Conservation (phyloP, 2,888 invertebrate genomes). For the Melitaea athalia region DNA sequence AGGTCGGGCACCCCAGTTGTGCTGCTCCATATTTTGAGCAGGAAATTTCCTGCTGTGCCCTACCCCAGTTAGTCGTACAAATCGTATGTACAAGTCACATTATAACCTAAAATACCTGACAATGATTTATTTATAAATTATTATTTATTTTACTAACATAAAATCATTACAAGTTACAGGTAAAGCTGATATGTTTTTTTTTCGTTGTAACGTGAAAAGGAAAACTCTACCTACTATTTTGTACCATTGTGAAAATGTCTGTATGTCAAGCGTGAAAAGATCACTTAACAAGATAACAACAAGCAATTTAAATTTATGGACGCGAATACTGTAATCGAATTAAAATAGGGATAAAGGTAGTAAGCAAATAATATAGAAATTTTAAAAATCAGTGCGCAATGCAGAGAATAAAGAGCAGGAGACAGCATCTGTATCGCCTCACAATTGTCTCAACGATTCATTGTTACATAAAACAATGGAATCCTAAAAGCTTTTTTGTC, state of each 20-base stretch:
- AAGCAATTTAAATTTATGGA: background rate
- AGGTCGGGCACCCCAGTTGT: too few relatives aligned
- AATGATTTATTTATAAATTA: too few relatives aligned
- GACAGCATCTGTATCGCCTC: slow-evolving; percentile 29
- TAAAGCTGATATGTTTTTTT: too few relatives aligned
- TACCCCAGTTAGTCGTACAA: too few relatives aligned
- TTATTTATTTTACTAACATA: too few relatives aligned
- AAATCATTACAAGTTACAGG: too few relatives aligned
- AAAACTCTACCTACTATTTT: too few relatives aligned
- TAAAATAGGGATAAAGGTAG: slow-evolving; percentile 7
- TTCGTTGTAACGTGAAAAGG: too few relatives aligned
- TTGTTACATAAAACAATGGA: slow-evolving; percentile 38
- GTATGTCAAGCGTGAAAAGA: background rate
- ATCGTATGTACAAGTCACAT: too few relatives aligned
- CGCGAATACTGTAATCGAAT: slow-evolving; percentile 4
- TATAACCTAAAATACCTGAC: too few relatives aligned
- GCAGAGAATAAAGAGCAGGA: slow-evolving; percentile 23
- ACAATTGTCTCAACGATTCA: slow-evolving; percentile 38
- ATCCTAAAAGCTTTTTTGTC: slow-evolving; percentile 35
- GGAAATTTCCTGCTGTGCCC: too few relatives aligned
- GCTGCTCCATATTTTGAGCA: too few relatives aligned
- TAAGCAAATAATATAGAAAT: slow-evolving; percentile 20
- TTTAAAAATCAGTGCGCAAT: slow-evolving; percentile 31
- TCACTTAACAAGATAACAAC: background rate
- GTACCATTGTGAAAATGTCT: background rate